Evolutionary conservation across 2,113 vertebrate species (phyloP), one percentile per base, ranked within the genome.

Genomic region (Pseudois nayaur): DNA sequence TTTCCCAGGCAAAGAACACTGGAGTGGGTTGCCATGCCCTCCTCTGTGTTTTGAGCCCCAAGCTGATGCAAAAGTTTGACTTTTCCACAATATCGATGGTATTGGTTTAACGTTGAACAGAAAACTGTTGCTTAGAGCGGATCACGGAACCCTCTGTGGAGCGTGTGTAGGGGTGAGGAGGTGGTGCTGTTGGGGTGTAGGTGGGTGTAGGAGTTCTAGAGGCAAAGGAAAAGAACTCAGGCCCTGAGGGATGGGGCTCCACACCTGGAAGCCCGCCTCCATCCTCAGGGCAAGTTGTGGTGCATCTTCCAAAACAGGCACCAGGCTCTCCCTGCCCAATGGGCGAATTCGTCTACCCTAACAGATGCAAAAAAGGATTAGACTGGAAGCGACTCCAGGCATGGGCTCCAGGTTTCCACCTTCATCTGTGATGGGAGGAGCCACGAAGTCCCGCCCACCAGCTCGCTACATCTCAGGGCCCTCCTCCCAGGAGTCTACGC

Each of bases 401-500:
- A 4, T 17, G 19, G 43, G 8, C 15, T n/a, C 15, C 25, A 2
- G 2, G 29, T 50, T n/a, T 50, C 13, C 40, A 11, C 3, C 6
- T 29, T 40, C 5, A 1, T 14, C 54, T 11, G 29, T 16, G 12
- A 48, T 62, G n/a, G 64, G 76, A 36, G 67, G 87, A 88, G 33
- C 64, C 67, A 45, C 4, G 21, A 85, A 54, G 48, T 31, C 57
- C 31, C 1, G 0, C 71, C 83, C 76, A 40, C 11, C 10, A 23
- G 14, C 16, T 13, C 5, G 0, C 10, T 1, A 3, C 1, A 7
- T 14, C 59, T 97, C 57, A 52, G 2, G 12, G 31, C 78, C 52
- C 27, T 10, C 36, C 25, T 8, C 17, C 25, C 23, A 59, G 23
- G 6, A 3, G 19, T 1, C 25, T 36, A 6, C 0, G 17, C 14